Conservation (phyloP, 1,140 invertebrate genomes). For the Drosophila truncata region DNA sequence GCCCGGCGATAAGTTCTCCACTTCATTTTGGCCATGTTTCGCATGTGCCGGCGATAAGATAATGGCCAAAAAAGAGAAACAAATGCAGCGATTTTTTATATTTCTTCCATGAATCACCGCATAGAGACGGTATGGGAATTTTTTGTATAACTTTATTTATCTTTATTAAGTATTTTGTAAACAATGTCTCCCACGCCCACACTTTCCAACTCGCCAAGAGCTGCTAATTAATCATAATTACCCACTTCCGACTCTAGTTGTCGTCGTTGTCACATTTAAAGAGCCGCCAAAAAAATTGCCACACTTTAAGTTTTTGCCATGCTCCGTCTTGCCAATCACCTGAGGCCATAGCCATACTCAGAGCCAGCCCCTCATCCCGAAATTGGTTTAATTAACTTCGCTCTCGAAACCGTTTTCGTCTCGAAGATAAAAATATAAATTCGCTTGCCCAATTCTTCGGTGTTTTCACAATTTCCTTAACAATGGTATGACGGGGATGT, state of each 20-base stretch:
- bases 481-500: slow-evolving; percentile 35
- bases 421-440: slow-evolving; percentile 48
- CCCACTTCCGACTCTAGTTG: slow-evolving; percentile 21
- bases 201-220: slow-evolving; percentile 25
- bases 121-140: neutral
- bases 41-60: slow-evolving; percentile 63
- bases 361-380: slow-evolving; percentile 11
- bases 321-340: slow-evolving; percentile 33
- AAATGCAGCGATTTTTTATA: slow-evolving; percentile 49
- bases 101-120: slow-evolving; percentile 35
- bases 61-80: slow-evolving; percentile 30
- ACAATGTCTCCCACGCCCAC: slow-evolving; percentile 28
- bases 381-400: slow-evolving; percentile 56
- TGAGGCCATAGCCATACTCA: neutral
- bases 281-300: slow-evolving; percentile 40
- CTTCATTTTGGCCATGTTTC: slow-evolving; percentile 67
- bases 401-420: slow-evolving; percentile 31
- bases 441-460: slow-evolving; percentile 60
- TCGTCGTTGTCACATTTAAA: slow-evolving; percentile 26
- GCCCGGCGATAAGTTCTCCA: slow-evolving; percentile 53
- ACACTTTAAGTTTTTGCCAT: slow-evolving; percentile 25
- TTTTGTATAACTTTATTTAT: slow-evolving; percentile 5
- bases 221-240: slow-evolving; percentile 71
- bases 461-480: slow-evolving; percentile 73
- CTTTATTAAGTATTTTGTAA: slow-evolving; percentile 31